Evolutionary conservation across 2,888 invertebrate genomes (phyloP), one percentile per base, ranked within the genome.

Genomic region (Eupithecia inturbata): DNA sequence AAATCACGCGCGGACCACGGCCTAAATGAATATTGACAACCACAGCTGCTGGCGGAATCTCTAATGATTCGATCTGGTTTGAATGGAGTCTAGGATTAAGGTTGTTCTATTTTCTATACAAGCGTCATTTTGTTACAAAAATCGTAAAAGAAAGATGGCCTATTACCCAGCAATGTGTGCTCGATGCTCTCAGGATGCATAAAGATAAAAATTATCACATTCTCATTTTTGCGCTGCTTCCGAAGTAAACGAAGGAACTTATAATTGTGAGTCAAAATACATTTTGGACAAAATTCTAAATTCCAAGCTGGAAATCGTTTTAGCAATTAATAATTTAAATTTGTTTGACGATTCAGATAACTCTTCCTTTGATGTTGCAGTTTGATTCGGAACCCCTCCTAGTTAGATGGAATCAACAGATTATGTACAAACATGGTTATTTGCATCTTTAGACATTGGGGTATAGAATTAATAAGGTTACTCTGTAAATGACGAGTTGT

Each of bases 11-110:
- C 86, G 81, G 74, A 68, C 78, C 77, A 67, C 77, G 31, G 68
- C 63, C 88, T 91, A 92, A 93, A 94, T 94, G 91, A 93, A 93
- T 94, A 94, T 93, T 94, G 94, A 94, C 94, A 92, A 88, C 91
- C 88, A 86, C 89, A 90, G 89, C 85, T 68, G 76, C 88, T 87
- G 89, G 89, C 89, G 89, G 93, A 93, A 93, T 93, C 91, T 89
- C 89, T 93, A 93, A 93, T 91, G 84, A 87, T 81, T 80, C 82
- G 72, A 71, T 71, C 31, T 72, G 22, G 2, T 68, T 68, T 69
- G 31, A 62, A 57, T 57, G 22, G 22, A 57, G 31, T 31, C 62
- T 1, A 31, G 31, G 62, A 19, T 62, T 31, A 31, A 16, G 62
- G 62, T 22, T 26, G 57, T 12, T 22, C 12, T 57, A 26, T 39